Conservation (phyloP, 2,113 vertebrate species). For the Alexandromys fortis region DNA sequence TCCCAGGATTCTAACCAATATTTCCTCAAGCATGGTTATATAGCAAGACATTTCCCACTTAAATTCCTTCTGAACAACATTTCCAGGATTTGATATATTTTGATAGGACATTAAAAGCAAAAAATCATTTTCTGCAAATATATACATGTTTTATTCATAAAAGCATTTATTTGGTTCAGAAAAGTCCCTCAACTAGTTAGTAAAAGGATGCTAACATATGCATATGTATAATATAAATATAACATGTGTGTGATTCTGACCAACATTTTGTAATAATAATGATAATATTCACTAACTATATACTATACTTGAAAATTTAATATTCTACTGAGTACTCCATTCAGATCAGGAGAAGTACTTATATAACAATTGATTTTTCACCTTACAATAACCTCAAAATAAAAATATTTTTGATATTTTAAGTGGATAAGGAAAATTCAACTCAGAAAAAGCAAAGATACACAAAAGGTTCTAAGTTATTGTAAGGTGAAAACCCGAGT, state of each 20-base stretch:
- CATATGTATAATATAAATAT: neutral
- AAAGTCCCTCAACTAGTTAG: neutral
- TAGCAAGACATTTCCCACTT: neutral
- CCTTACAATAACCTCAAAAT: neutral
- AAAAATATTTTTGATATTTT: neutral
- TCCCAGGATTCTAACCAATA: neutral
- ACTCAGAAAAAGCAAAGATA: constrained; percentile 13
- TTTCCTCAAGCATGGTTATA: constrained; percentile 17
- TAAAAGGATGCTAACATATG: neutral
- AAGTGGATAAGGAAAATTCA: neutral
- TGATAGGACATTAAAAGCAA: neutral
- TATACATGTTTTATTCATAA: neutral
- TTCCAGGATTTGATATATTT: constrained; percentile 9
- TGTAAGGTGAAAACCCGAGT: neutral
- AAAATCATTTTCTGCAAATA: neutral
- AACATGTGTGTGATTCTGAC: neutral
- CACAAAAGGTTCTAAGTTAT: neutral
- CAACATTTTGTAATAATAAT: neutral
- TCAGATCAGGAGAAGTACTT: neutral
- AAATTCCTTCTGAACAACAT: constrained; percentile 31
- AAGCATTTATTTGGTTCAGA: neutral
- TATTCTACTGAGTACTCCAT: neutral
- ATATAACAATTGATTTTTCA: neutral
- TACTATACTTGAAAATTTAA: neutral
- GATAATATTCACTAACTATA: neutral